Percentiles rank a stretch among this genome's conserved stretches.
Conservation (phyloP, 2,113 vertebrate species). For the Anser cygnoides region DNA sequence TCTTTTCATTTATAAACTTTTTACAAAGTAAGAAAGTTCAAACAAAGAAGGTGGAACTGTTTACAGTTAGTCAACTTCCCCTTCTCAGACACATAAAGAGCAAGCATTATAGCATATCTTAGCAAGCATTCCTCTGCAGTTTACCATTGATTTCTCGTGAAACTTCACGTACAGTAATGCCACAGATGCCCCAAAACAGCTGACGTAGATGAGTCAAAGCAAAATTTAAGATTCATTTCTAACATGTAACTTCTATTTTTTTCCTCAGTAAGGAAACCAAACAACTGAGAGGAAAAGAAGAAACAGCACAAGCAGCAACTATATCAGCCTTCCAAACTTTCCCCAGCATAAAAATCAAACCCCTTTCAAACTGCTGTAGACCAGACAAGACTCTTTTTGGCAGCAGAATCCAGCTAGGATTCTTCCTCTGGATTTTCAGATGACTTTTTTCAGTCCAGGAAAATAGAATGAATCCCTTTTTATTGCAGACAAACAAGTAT, state of each 20-base stretch:
- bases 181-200: background rate
- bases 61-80: background rate
- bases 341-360: background rate
- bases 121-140: background rate
- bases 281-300: background rate
- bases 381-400: background rate
- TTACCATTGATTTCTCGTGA: background rate
- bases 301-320: background rate
- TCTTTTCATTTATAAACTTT: background rate
- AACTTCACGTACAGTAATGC: fast-evolving
- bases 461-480: background rate
- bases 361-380: background rate
- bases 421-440: background rate
- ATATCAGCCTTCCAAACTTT: background rate
- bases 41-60: background rate
- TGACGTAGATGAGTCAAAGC: background rate
- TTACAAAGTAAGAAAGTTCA: background rate
- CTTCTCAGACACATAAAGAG: background rate
- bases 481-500: background rate
- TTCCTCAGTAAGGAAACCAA: background rate
- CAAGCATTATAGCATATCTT: background rate
- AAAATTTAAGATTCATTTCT: background rate
- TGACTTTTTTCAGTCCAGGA: background rate
- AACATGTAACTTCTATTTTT: background rate
- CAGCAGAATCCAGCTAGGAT: background rate